Percentiles rank a stretch among this genome's conserved stretches.
Evolutionary conservation across 2,797 vertebrate genomes (phyloP).

Genomic region (Manis javanica): DNA sequence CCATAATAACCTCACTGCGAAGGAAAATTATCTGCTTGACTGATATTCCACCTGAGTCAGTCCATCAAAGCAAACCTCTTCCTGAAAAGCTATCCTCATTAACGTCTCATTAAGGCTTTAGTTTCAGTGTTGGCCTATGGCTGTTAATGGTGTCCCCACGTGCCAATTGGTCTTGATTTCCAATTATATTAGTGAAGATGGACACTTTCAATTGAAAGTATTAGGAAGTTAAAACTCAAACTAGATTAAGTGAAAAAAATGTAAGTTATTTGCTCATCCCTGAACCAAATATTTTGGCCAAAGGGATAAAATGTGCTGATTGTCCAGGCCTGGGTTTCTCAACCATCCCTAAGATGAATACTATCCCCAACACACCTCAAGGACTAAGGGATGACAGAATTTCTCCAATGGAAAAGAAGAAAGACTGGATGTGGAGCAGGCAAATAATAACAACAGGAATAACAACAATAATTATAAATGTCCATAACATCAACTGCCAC

Average conservation of each 20-base stretch:
- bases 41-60: conserved; percentile 26
- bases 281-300: neutral
- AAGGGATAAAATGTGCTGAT: conserved; percentile 15
- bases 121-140: neutral
- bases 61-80: neutral
- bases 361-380: neutral
- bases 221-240: conserved; percentile 56
- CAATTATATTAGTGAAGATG: conserved; percentile 41
- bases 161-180: conserved; percentile 20
- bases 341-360: neutral
- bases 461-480: neutral
- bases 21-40: conserved; percentile 47
- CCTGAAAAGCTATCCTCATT: conserved; percentile 49
- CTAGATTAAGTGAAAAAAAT: conserved; percentile 1
- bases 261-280: conserved; percentile 8
- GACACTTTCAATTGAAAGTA: conserved; percentile 4
- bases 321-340: conserved; percentile 16
- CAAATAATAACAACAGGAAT: neutral
- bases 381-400: neutral
- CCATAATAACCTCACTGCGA: neutral
- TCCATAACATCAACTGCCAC: neutral
- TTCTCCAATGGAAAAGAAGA: conserved; percentile 35
- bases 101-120: conserved; percentile 39
- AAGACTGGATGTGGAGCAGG: neutral
- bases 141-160: neutral